Conservation (phyloP, 2,888 invertebrate genomes). For the Rhagonycha lutea region DNA sequence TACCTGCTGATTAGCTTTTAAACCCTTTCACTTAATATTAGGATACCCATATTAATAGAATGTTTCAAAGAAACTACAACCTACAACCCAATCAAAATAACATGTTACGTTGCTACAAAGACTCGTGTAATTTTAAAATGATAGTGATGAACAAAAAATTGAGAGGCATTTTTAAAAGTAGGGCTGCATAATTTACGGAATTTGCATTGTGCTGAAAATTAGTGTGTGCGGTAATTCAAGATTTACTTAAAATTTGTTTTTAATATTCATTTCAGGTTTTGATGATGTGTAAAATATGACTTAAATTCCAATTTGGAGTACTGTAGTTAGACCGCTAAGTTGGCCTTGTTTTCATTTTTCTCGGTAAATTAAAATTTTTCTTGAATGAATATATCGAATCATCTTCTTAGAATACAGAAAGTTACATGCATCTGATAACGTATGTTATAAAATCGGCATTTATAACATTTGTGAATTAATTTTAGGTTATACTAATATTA, state of each 20-base stretch:
- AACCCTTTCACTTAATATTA: conserved; percentile 4
- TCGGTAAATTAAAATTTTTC: no score
- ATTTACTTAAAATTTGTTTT: background rate
- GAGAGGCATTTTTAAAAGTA: background rate
- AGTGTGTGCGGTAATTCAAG: background rate
- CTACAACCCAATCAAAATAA: conserved; percentile 3
- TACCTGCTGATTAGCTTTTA: background rate
- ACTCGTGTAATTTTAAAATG: conserved; percentile 9
- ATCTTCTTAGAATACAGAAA: no score
- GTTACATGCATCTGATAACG: background rate
- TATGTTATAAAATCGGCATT: background rate
- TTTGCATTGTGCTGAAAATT: background rate
- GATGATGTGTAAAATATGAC: no score
- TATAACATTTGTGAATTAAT: background rate
- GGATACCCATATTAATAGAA: background rate
- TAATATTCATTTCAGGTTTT: no score
- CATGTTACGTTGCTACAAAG: background rate
- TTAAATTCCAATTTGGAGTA: no score
- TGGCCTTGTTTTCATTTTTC: no score
- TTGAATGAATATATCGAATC: no score
- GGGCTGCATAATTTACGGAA: background rate
- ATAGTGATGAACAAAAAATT: background rate
- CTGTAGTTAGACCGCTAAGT: no score
- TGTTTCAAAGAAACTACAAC: background rate
- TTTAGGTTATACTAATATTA: no score